These are phyloP conservation scores for Eupithecia abbreviata DNA, from an alignment of 2,888 invertebrate species.

Conservation along the genomic window DNA sequence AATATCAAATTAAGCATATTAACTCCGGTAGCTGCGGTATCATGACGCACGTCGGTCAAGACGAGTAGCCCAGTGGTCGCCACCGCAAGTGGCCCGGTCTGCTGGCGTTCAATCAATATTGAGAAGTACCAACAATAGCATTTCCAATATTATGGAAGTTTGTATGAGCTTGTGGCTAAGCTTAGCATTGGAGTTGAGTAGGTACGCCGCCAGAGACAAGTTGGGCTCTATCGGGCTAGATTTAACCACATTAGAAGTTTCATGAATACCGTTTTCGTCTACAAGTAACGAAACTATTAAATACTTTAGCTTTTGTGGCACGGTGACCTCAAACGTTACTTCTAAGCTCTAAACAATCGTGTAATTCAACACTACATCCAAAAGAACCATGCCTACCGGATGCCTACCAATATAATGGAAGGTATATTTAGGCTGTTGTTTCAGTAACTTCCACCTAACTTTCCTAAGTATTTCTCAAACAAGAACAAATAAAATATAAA, in stretches of 20 bases:
- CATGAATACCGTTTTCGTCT: not conserved
- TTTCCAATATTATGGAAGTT: slow-evolving; percentile 6
- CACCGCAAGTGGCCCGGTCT: not conserved
- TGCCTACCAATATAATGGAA: not conserved
- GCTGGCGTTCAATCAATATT: slow-evolving; percentile 5
- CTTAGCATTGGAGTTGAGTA: not conserved
- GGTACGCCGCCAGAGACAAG: slow-evolving; percentile 1
- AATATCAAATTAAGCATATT: not conserved
- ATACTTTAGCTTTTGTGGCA: not conserved
- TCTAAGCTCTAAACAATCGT: not conserved
- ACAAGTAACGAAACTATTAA: not conserved
- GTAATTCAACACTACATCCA: not conserved
- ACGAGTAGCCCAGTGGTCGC: not conserved
- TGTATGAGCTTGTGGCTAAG: slow-evolving; percentile 4
- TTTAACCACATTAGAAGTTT: not conserved
- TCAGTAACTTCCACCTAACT: not conserved
- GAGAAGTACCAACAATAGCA: slow-evolving; percentile 1
- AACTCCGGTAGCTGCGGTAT: not conserved
- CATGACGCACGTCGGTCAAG: not conserved
- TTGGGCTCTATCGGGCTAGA: not conserved
- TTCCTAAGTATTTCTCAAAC: slow-evolving; percentile 27
- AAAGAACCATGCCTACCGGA: not conserved
- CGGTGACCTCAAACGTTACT: not conserved
- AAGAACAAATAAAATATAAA: slow-evolving; percentile 47
- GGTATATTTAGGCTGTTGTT: not conserved